These are phyloP conservation scores for Microtus oregoni DNA, from an alignment of 2,113 vertebrate species.

Conservation along the genomic window DNA sequence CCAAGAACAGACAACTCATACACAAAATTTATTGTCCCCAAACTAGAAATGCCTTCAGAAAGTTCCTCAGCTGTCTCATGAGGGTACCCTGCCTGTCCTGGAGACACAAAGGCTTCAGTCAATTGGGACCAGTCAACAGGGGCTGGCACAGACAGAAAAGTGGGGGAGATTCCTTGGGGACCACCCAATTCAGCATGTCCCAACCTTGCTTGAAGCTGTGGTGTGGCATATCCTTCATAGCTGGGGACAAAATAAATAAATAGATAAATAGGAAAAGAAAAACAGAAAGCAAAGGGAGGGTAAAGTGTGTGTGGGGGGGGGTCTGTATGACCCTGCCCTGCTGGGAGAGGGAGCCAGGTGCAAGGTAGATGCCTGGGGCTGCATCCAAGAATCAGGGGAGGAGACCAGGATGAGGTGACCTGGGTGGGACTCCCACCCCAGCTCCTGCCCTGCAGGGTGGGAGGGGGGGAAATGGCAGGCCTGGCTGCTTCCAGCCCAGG, in stretches of 20 bases:
- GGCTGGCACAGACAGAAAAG: not conserved
- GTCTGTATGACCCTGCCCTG: not conserved
- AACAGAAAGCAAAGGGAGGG: not conserved
- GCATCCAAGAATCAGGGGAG: not conserved
- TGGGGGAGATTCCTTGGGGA: constrained; percentile 15
- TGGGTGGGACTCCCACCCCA: not conserved
- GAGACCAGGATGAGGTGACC: not conserved
- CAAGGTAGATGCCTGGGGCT: not conserved
- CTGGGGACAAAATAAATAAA: not conserved
- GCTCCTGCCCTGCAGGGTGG: not conserved
- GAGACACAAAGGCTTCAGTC: constrained; percentile 67
- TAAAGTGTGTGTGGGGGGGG: no score
- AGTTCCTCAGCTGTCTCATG: not conserved
- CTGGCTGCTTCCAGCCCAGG: constrained; percentile 50
- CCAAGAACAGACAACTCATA: not conserved
- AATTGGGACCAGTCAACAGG: not conserved
- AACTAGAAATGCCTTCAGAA: constrained; percentile 54
- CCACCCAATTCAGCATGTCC: not conserved
- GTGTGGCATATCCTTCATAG: not conserved
- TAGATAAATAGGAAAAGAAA: not conserved
- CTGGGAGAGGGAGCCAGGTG: not conserved
- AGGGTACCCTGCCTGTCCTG: not conserved
- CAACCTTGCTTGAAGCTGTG: not conserved
- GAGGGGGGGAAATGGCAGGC: constrained; percentile 9
- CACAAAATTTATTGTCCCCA: constrained; percentile 54